Evolutionary conservation across 92 coral and sea anemone genomes (phyloP).

Genomic region (Zoanthus gigantus): DNA sequence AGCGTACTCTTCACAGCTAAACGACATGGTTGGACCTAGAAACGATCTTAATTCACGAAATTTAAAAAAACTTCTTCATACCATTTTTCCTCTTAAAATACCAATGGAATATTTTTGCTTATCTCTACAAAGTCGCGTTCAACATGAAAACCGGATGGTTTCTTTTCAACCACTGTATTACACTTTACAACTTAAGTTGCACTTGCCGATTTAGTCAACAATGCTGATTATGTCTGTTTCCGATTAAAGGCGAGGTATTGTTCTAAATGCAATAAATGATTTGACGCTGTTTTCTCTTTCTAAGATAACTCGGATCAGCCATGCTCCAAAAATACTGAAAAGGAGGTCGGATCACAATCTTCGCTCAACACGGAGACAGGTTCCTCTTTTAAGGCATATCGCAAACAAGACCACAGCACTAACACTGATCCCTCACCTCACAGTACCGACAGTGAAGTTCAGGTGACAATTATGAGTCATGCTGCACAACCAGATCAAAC

Average conservation of each 20-base stretch:
- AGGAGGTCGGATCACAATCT: background rate
- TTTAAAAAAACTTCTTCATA: too few relatives aligned
- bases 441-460: conserved; percentile 58
- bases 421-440: conserved; percentile 42
- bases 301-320: conserved; percentile 22
- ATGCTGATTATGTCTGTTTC: too few relatives aligned
- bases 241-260: background rate
- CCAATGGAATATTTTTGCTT: too few relatives aligned
- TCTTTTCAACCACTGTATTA: too few relatives aligned
- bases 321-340: background rate
- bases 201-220: background rate
- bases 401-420: conserved; percentile 12
- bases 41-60: too few relatives aligned
- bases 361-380: conserved; percentile 2
- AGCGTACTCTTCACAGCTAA: too few relatives aligned
- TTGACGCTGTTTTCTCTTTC: background rate
- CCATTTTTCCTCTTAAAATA: too few relatives aligned
- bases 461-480: conserved; percentile 48
- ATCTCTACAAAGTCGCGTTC: too few relatives aligned
- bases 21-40: too few relatives aligned
- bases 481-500: background rate
- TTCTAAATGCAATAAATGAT: background rate
- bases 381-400: background rate
- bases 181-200: background rate
- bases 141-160: too few relatives aligned